Evolutionary conservation across 2,797 vertebrate species (phyloP), one percentile per base, ranked within the genome.

Genomic region (Malurus leucopterus): DNA sequence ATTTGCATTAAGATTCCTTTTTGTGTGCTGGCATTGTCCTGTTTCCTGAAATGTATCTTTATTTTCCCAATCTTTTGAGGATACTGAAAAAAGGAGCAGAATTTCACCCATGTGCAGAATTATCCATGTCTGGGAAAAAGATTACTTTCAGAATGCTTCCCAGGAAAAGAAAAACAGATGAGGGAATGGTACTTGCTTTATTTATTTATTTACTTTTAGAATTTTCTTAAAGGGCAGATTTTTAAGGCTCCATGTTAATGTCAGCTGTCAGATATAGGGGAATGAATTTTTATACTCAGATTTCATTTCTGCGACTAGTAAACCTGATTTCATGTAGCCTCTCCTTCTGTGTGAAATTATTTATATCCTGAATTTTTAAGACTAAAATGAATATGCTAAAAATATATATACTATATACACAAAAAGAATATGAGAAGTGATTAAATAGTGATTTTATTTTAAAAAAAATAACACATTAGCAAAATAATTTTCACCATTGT

Each of bases 111-210:
- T 84, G 30, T 92, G 91, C 50, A 81, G 86, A 87, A 82, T 95
- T 94, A 95, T 90, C 84, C 92, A 51, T 93, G 73, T 84, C 90
- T 97, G 94, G 88, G 92, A 96, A 95, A 95, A 92, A 95, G 68
- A 92, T 95, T 94, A 75, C 50, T 55, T 88, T 92, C 82, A 74
- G 75, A 93, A 88, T 44, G 65, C 46, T 67, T 94, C 95, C 65
- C 78, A 88, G 88, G 84, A 93, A 95, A 95, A 96, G 92, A 89
- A 96, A 96, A 96, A 81, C 89, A 95, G 86, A 95, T 79, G 78
- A 94, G 76, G 71, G 71, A 93, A 63, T 41, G 30, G 77, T 88
- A 26, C 34, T 86, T 70, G 27, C 67, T 92, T 92, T 85, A 65
- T 91, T 92, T 88, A 84, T 88, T 87, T 91, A 76, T 85, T 92